Evolutionary conservation across 1,140 invertebrate genomes (phyloP), one percentile per base, ranked within the genome.

Genomic region (Caerostris extrusa): DNA sequence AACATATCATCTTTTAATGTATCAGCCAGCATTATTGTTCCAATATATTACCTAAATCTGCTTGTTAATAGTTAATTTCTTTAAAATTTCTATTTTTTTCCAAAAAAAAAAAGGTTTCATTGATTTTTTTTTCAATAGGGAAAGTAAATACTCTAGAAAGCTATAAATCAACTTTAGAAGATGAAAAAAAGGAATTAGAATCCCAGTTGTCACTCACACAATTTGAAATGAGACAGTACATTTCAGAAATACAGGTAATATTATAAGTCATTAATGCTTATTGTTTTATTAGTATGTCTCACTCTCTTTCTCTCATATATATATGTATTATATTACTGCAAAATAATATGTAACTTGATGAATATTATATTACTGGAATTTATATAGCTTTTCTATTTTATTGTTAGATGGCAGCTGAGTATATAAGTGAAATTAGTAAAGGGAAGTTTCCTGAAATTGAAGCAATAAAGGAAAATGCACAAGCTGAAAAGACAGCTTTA

Each of bases 401-500:
- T 34, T 34, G 34, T 34, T 34, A 34, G 34, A 34, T 34, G 34
- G 34, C 34, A 34, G 34, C 34, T 34, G 34, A 34, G 34, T 34
- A 34, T 34, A 34, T 34, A 34, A 34, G 34, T 34, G 34, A 34
- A 34, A 34, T 34, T 81, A 12, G 82, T 53, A 50, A 60, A 12
- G 71, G 60, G 8, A 61, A 82, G n/a, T 77, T 83, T 10, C 58
- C 85, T 53, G 60, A 85, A 67, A 56, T 85, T 55, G 90, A 92
- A 85, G 61, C 85, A 69, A 64, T 92, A 12, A 64, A 85, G 56
- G 56, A 57, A 7, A 85, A 85, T 60, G n/a, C 34, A 7, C 58
- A 85, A 67, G 81, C 77, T 55, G 90, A 92, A n/a, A 92, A 92
- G 67, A 83, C 77, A 85, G 90, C 90, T 69, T 34, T 92, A 19